Evolutionary conservation across 2,113 vertebrate species (phyloP).

Genomic region (Nibea albiflora): DNA sequence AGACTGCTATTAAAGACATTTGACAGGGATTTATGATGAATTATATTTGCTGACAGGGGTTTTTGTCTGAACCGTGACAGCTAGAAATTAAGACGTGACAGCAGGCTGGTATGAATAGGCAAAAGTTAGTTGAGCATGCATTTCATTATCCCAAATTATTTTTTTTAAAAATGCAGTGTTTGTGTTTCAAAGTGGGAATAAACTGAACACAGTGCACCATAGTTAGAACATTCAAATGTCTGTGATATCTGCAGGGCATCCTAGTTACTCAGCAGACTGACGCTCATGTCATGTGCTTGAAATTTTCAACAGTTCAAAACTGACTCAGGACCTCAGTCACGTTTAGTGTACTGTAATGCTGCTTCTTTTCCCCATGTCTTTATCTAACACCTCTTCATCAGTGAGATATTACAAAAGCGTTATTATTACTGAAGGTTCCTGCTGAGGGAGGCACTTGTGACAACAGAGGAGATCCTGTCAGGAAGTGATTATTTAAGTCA

Average conservation of each 20-base stretch:
- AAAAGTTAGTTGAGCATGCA: not conserved
- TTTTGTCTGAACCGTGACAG: not conserved
- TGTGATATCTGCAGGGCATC: not conserved
- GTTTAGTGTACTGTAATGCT: not conserved
- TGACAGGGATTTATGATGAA: not conserved
- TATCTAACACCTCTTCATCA: slow-evolving; percentile 22
- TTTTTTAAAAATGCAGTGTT: not conserved
- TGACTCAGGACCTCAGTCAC: not conserved
- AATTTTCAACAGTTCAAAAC: not conserved
- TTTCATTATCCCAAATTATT: slow-evolving; percentile 8
- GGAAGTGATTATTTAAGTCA: slow-evolving; percentile 75
- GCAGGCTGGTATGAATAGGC: not conserved
- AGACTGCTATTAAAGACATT: not conserved
- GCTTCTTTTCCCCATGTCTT: not conserved
- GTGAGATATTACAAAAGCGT: slow-evolving; percentile 48
- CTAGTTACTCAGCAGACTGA: not conserved
- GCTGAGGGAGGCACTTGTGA: slow-evolving; percentile 55
- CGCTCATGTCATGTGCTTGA: not conserved
- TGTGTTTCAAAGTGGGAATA: not conserved
- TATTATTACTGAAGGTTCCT: slow-evolving; percentile 49
- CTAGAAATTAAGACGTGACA: not conserved
- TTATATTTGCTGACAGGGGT: not conserved
- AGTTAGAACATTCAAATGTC: slow-evolving; percentile 2
- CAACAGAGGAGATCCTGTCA: slow-evolving; percentile 61
- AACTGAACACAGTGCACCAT: not conserved